Evolutionary conservation across 1,140 invertebrate species (phyloP), one percentile per base, ranked within the genome.

Genomic region (Tetramorium parvispinum): DNA sequence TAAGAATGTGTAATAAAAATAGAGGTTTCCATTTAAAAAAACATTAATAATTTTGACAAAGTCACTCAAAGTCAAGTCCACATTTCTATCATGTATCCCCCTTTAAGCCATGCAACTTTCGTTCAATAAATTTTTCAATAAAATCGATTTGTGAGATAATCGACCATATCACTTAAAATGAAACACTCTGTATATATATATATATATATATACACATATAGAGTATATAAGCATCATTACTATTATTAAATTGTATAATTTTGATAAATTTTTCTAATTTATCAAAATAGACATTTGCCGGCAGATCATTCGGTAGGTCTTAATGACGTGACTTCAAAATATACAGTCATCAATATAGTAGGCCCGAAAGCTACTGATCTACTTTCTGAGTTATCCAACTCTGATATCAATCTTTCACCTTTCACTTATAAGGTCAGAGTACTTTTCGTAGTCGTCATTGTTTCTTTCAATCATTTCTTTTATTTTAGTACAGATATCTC

Each of bases 311-410:
- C 96, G 27, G 96, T 98, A 2, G 94, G 96, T 82, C 94, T 98
- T 10, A 96, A 96, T 82, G 97, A 98, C 92, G 96, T 98, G 2
- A 98, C 98, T 0, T 97, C 97, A 27, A 97, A 97, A 95, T 98
- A 98, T 93, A 98, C 98, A 1, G 98, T 98, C 1, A 96, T 98
- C 43, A 98, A 98, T 95, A 95, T 98, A 21, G 97, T 98, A 92
- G 98, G 98, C 27, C 98, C 98, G 4, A 96, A 98, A 94, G 97
- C 97, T 46, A 94, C 96, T 46, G 96, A 97, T 90, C 94, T 98
- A 7, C 93, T 98, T 77, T 96, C 96, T 46, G 97, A 98, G 93
- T 93, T 98, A 16, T 97, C 97, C 7, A 97, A 98, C 91, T 96
- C 97, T 53, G 95, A 96, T 82, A 95, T 97, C 73, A 96, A 96